Conservation (phyloP, 1,140 invertebrate species). For the Druon quercuslanigerum region DNA sequence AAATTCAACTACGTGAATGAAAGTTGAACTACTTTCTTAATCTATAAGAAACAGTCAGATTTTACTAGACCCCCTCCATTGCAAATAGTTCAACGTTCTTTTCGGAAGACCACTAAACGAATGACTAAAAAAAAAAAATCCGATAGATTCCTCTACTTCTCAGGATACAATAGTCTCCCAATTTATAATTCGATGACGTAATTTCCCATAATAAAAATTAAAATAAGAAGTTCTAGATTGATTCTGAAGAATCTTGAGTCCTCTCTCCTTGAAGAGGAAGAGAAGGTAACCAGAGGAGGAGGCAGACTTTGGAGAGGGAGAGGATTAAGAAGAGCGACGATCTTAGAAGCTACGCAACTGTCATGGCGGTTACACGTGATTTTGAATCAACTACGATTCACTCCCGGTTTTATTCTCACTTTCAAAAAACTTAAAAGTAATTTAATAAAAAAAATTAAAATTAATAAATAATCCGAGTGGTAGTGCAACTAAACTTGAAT, state of each 20-base stretch:
- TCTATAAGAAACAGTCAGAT: too few relatives aligned
- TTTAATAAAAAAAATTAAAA: not conserved
- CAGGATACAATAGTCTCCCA: not conserved
- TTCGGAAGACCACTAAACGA: too few relatives aligned
- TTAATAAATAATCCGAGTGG: too few relatives aligned
- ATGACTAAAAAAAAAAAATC: too few relatives aligned
- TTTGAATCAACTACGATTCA: not conserved
- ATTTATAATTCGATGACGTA: not conserved
- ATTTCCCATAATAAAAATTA: not conserved
- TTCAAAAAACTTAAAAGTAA: not conserved
- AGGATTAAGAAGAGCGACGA: slow-evolving; percentile 35
- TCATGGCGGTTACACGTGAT: slow-evolving; percentile 48
- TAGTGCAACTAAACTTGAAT: too few relatives aligned
- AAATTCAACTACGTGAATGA: too few relatives aligned
- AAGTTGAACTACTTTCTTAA: too few relatives aligned
- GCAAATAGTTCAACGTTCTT: too few relatives aligned
- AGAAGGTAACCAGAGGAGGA: slow-evolving; percentile 5
- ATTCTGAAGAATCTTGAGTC: not conserved
- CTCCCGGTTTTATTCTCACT: not conserved
- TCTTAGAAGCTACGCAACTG: slow-evolving; percentile 53
- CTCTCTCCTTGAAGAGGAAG: not conserved
- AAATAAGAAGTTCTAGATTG: not conserved
- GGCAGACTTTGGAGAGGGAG: slow-evolving; percentile 5
- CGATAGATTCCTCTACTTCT: too few relatives aligned
- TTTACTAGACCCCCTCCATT: too few relatives aligned